Evolutionary conservation across 2,113 vertebrate genomes (phyloP), one percentile per base, ranked within the genome.

Genomic region (Glaucidium brasilianum): DNA sequence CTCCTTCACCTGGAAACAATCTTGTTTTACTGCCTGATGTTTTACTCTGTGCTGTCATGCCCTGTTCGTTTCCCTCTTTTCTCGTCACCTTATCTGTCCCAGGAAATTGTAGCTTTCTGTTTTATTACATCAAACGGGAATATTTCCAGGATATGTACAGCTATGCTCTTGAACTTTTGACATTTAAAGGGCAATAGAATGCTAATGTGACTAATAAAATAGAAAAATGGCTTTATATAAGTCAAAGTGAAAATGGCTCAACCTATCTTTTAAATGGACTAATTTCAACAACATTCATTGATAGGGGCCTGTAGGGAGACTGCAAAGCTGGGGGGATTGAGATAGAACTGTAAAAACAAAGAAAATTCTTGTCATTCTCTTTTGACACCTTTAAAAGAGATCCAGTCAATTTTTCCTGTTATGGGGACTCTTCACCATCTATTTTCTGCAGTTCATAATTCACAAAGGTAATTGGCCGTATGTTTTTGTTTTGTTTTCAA

Each of bases 161-260:
- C 93, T 95, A 75, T 90, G 71, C 68, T 97, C 83, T 98, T 98
- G 97, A 98, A 97, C 97, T 94, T 90, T 83, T 97, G 97, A 90
- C 97, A 96, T 98, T 98, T 97, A 98, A 97, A 98, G 97, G 95
- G 92, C 94, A 97, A 72, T 76, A 89, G 85, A 96, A 98, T 95
- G 85, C 91, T 97, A 98, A 97, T 96, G 94, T 85, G 90, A 78
- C 95, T 94, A 97, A 97, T 98, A 97, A 98, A 98, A 96, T 55
- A 97, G 89, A 94, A 95, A 97, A 95, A 94, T 56, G 74, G 53
- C 90, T 96, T 97, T 94, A 39, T 84, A 49, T 66, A 90, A 92
- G 83, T 94, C 93, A 81, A 2, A n/a, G 37, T 20, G 92, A 94
- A 90, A 94, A 89, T 37, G 50, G 32, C 45, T 96, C 77, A 92